Conservation (phyloP, 2,888 invertebrate species). For the Volucella zonaria region DNA sequence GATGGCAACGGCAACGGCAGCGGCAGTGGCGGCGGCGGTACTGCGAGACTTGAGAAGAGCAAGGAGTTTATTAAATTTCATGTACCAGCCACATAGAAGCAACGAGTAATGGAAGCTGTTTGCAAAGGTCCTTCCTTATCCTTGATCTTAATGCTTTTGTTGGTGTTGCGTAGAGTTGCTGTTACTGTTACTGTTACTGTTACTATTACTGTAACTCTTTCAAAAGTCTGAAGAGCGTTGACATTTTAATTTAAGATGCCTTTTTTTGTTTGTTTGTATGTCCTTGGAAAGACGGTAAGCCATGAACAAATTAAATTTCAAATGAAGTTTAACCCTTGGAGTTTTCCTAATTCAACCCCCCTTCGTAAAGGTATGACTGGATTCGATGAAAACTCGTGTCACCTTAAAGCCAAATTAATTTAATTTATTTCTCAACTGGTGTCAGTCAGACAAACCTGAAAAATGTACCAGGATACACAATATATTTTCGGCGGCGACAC, state of each 20-base stretch:
- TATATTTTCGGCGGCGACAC: slow-evolving; percentile 11
- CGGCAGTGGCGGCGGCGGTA: background rate
- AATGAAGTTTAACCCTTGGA: slow-evolving; percentile 32
- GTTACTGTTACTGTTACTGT: slow-evolving; percentile 31
- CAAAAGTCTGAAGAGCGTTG: slow-evolving; percentile 23
- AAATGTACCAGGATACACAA: slow-evolving; percentile 5
- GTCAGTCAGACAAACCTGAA: background rate
- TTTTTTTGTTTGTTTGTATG: slow-evolving; percentile 29
- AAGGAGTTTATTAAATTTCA: slow-evolving; percentile 69
- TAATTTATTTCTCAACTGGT: slow-evolving; percentile 70
- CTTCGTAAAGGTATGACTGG: slow-evolving; percentile 26
- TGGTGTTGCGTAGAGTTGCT: slow-evolving; percentile 26
- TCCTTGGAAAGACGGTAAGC: slow-evolving; percentile 11
- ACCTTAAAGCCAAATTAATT: slow-evolving; percentile 67
- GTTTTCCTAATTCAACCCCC: background rate
- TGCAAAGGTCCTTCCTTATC: slow-evolving; percentile 56
- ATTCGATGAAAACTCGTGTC: slow-evolving; percentile 38
- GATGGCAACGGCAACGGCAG: too few species aligned
- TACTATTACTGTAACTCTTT: background rate
- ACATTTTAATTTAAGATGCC: slow-evolving; percentile 57
- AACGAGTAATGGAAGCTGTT: slow-evolving; percentile 38
- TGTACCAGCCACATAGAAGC: slow-evolving; percentile 38
- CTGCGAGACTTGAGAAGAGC: slow-evolving; percentile 29
- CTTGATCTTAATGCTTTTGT: slow-evolving; percentile 63
- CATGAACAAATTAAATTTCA: slow-evolving; percentile 39